phyloP scores from a whole-genome alignment of 2,888 invertebrate species.

The Eupithecia subumbrata region DNA sequence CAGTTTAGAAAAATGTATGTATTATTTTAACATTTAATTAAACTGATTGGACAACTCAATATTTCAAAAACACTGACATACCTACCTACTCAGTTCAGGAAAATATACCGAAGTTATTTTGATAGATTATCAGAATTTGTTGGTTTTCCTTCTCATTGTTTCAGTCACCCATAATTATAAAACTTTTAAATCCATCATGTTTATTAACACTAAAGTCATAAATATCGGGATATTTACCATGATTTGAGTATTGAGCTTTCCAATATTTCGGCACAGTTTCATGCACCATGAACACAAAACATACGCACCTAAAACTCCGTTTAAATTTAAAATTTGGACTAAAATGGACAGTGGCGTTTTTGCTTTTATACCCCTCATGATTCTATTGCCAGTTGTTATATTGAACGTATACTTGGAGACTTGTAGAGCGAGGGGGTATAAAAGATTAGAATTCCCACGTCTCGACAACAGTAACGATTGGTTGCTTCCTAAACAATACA shows the following conservation, averaged over 20 bases:
- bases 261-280: too few relatives aligned
- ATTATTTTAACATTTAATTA: background rate
- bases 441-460: slow-evolving; percentile 27
- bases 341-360: too few relatives aligned
- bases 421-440: background rate
- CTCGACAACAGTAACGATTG: slow-evolving; percentile 28
- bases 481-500: slow-evolving; percentile 35
- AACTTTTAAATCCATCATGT: too few relatives aligned
- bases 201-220: too few relatives aligned
- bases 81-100: too few relatives aligned
- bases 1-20: background rate
- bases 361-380: too few relatives aligned
- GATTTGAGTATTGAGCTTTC: too few relatives aligned
- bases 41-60: background rate
- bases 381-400: background rate
- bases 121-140: background rate
- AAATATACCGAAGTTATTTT: background rate
- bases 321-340: too few relatives aligned
- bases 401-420: background rate
- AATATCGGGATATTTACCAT: too few relatives aligned
- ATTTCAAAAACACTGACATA: background rate
- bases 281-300: too few relatives aligned
- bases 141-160: background rate
- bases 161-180: too few relatives aligned
- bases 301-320: too few relatives aligned